Evolutionary conservation across 2,888 invertebrate genomes (phyloP).

Genomic region (Germaria angustata): DNA sequence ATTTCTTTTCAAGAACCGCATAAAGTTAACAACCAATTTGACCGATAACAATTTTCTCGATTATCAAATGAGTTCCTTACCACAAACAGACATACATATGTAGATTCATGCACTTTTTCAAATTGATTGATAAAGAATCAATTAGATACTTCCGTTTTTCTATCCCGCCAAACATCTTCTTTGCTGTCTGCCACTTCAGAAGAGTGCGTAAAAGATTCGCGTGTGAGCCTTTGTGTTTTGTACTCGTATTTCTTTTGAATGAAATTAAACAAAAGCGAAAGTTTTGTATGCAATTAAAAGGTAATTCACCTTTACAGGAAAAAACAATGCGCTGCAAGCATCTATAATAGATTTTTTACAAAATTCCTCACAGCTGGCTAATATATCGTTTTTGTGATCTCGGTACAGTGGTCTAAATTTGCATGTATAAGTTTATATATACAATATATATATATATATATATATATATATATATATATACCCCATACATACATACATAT

Average conservation of each 20-base stretch:
- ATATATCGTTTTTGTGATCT: too few relatives aligned
- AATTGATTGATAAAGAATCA: neutral
- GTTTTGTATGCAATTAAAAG: slow-evolving; percentile 43
- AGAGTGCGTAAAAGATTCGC: neutral
- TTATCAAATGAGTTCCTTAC: too few relatives aligned
- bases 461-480: neutral
- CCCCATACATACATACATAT: too few relatives aligned
- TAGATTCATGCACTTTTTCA: too few relatives aligned
- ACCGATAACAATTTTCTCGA: too few relatives aligned
- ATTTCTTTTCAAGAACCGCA: too few relatives aligned
- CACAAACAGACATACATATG: too few relatives aligned
- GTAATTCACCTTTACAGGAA: slow-evolving; percentile 19
- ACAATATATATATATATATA: too few relatives aligned
- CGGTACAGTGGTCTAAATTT: too few relatives aligned
- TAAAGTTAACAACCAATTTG: too few relatives aligned
- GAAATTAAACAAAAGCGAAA: slow-evolving; percentile 53
- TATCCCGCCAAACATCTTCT: neutral
- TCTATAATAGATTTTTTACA: neutral
- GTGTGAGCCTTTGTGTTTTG: neutral
- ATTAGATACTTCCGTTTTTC: neutral
- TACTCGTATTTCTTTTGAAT: neutral
- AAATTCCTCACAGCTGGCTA: slow-evolving; percentile 13
- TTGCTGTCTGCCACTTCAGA: neutral
- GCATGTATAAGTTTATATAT: too few relatives aligned
- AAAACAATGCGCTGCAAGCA: neutral